Base-by-base conservation (phyloP, 2,113 vertebrate species). In the Catharus fuscescens region DNA sequence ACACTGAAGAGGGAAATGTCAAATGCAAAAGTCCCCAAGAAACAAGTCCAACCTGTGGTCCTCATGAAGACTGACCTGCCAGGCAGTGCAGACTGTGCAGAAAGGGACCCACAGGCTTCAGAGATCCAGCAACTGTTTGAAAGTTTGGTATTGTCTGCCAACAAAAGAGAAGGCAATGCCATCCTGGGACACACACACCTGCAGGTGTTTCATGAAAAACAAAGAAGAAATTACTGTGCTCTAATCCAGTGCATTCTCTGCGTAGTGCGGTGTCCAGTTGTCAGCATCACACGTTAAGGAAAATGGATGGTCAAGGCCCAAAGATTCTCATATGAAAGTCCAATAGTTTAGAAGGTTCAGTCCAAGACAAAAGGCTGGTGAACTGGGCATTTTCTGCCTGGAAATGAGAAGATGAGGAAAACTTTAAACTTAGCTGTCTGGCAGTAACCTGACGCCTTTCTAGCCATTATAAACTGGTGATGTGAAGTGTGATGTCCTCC, bases 171-270 rank as follows among this genome's bases (percentile, higher is more conserved):
- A 77, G 21, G 72, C 44, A 80, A 86, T 40, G 24, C 28, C 61
- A 88, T 34, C 32, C 76, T 4, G 7, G 64, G 67, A 70, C 47
- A 62, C 47, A 70, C 47, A 59, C 24, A 78, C 42, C 47, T 88
- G 50, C 1, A 18, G 70, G 47, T 24, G 20, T 16, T 92, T 79
- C 56, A 29, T 65, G 24, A 47, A 76, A 64, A 67, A 72, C 20
- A 50, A 0, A 2, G 56, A 76, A 86, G 44, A 67, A 90, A 82
- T 82, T n/a, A 72, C 12, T 34, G 81, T 80, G 74, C n/a, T 93
- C 28, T 61, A 29, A 38, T 73, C 19, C 0, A 0, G 13, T 18
- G n/a, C 14, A n/a, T 42, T 42, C 36, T 64, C 57, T 60, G 20
- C 3, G 2, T 14, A 80, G 54, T 61, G 66, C 21, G 14, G 40